Evolutionary conservation across 2,113 vertebrate species (phyloP).

Genomic region (Grammomys dolichurus): DNA sequence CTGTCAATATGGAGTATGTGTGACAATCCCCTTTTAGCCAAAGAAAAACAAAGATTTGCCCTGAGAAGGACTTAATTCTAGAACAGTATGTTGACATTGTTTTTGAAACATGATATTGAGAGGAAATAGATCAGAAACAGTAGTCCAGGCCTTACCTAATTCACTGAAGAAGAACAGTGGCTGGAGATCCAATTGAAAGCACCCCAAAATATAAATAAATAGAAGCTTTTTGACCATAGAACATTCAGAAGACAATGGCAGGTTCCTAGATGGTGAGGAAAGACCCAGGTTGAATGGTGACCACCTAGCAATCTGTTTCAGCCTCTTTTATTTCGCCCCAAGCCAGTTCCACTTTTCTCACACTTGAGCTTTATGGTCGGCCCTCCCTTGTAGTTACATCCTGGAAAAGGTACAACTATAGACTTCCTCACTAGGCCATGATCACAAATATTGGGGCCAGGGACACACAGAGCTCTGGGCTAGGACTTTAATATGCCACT

Average conservation of each 20-base stretch:
- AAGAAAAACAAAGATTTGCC: background rate
- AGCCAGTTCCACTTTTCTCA: background rate
- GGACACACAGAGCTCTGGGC: conserved; percentile 70
- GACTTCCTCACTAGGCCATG: conserved; percentile 11
- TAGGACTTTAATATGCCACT: conserved; percentile 78
- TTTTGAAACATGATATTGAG: background rate
- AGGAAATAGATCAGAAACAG: background rate
- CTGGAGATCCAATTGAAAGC: background rate
- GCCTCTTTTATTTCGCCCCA: background rate
- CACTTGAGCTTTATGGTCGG: background rate
- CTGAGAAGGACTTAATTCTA: background rate
- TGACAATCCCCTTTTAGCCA: background rate
- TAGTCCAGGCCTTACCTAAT: background rate
- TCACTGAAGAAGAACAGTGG: background rate
- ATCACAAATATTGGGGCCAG: conserved; percentile 33
- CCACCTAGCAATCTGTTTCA: background rate
- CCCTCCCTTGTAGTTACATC: background rate
- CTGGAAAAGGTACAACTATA: background rate
- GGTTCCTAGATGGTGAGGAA: background rate
- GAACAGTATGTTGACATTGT: background rate
- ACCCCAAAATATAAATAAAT: background rate
- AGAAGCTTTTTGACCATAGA: background rate
- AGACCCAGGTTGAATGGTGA: background rate
- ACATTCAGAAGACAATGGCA: background rate
- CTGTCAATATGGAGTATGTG: background rate